Evolutionary conservation across 1,140 invertebrate genomes (phyloP), one percentile per base, ranked within the genome.

Genomic region (Stegodyphus dumicola): DNA sequence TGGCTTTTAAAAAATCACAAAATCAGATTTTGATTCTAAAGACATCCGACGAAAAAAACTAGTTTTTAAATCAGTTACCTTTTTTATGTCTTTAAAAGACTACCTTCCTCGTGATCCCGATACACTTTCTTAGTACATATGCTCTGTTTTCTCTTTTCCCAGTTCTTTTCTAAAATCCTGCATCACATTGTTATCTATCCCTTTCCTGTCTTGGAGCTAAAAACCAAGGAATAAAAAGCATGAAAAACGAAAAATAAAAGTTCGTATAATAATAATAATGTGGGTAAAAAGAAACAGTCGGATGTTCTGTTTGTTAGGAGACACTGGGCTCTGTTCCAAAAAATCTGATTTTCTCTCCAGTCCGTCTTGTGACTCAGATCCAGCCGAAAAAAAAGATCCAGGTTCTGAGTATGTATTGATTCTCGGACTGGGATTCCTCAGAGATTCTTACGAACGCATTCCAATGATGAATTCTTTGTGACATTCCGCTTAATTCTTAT

Each of bases 311-410:
- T 83, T 83, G 60, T 83, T 83, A 17, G 60, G 67, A 83, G 73
- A 81, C 67, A 83, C 56, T 75, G 80, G 80, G 80, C 80, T 75
- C 71, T 66, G 56, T 53, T 83, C 80, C 80, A 83, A 83, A 73
- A 83, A 6, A 66, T 73, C 56, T 18, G 49, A 51, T 81, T 74
- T 67, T 70, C 53, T 56, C 53, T 60, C 6, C 6, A 33, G 60
- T 9, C 33, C 76, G 56, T 49, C 71, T 51, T 73, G 7, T 74
- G 13, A 74, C 49, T 74, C 56, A 60, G 15, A 9, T 5, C 15
- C 15, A 11, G 56, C 56, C 56, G 15, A 15, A 60, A 3, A 33
- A 33, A 33, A 33, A 33, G 33, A 33, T 33, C 3, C 33, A 33
- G 33, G 33, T 33, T 33, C 33, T 3, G 33, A 33, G 33, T 33